phyloP scores from a whole-genome alignment of 2,888 invertebrate species.

The Scaptodrosophila latifasciaeformis region DNA sequence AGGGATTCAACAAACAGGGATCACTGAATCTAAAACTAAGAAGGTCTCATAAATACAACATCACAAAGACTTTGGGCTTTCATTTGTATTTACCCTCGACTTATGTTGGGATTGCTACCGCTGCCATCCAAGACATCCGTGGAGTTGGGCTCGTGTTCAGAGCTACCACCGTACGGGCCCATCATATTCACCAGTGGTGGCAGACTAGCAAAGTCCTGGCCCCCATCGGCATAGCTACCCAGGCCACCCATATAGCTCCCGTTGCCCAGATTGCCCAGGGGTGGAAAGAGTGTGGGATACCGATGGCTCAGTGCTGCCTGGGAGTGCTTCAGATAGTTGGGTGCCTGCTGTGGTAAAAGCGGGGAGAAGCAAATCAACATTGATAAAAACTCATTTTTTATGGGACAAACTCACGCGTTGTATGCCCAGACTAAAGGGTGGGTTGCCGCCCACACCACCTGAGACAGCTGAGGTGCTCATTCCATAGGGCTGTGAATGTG shows the following conservation, averaged over 20 bases:
- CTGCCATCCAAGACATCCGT: conserved; percentile 73
- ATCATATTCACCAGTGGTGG: conserved; percentile 81
- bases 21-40: conserved; percentile 74
- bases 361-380: too few species aligned
- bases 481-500: conserved; percentile 48
- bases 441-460: conserved; percentile 30
- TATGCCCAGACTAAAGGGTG: conserved; percentile 72
- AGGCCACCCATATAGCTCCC: conserved; percentile 44
- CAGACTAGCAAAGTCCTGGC: conserved; percentile 80
- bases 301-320: conserved; percentile 64
- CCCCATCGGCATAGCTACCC: conserved; percentile 60
- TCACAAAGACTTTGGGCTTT: too few species aligned
- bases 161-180: conserved; percentile 43
- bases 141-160: conserved; percentile 71
- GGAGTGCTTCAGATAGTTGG: conserved; percentile 62
- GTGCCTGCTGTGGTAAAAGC: conserved; percentile 40
- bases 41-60: conserved; percentile 1
- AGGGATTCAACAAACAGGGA: conserved; percentile 74
- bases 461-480: conserved; percentile 28
- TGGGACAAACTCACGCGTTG: conserved; percentile 67
- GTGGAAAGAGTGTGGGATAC: conserved; percentile 66
- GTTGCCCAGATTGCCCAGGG: conserved; percentile 30
- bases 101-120: conserved; percentile 72
- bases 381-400: too few species aligned
- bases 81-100: conserved; percentile 64